Evolutionary conservation across 2,113 vertebrate genomes (phyloP), one percentile per base, ranked within the genome.

Genomic region (Epinephelus cyanopodus): DNA sequence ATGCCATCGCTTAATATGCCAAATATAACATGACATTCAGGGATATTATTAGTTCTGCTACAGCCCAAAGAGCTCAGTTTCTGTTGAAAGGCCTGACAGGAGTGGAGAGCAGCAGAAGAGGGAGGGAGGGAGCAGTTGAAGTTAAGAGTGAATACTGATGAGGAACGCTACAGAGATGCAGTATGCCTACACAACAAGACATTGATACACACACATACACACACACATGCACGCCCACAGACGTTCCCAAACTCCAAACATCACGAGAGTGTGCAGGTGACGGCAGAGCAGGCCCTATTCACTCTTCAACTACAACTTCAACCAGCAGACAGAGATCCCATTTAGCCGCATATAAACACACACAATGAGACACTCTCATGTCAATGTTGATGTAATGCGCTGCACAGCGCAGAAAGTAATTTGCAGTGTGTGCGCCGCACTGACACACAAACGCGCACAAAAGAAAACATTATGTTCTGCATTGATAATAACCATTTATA

Each of bases 141-240:
- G 77, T 84, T 77, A 67, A 76, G 74, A 79, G 61, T 65, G 91
- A 92, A 92, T 92, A 92, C 87, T 91, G 83, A 93, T 92, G 89
- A 92, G 89, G 74, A 52, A 2, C 67, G 85, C 83, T 72, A 88
- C 83, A 90, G 83, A 92, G 85, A 87, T 77, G 80, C 87, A 90
- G 89, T 82, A 83, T 92, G 76, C 62, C 81, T 74, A 69, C 85
- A 92, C 88, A 92, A 89, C 76, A 74, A 88, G 77, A 81, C 87
- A 76, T 83, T 88, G 75, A 90, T 60, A 79, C 60, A 68, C 62
- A 69, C 70, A 84, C 86, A 77, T 66, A 60, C 52, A 61, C 77
- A 29, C 74, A 67, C 61, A 82, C 82, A 81, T 39, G 5, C 76
- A 80, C 74, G 12, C 80, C 65, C 70, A 86, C 84, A 88, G 69